Base-by-base conservation (phyloP, 2,888 invertebrate species). In the Mellilla xanthometata region DNA sequence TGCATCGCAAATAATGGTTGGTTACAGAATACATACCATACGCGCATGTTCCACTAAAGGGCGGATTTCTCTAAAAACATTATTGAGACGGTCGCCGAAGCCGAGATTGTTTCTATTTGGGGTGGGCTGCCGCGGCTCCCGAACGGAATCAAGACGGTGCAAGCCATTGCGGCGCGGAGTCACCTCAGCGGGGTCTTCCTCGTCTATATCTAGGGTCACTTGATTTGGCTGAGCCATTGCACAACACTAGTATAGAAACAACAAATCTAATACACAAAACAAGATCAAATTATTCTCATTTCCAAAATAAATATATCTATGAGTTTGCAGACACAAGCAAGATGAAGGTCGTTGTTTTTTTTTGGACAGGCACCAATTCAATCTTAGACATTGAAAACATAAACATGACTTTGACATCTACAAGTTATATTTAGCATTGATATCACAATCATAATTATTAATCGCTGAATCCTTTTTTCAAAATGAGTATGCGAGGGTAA, bases 11-110 rank as follows among this genome's bases (percentile, higher is more conserved):
- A 38, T 19, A 19, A 19, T 19, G 15, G 15, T 19, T 19, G 3
- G 15, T 19, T 5, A 6, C 6, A 5, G 15, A n/a, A 11, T 39
- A 52, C 62, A 72, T 79, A 90, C 91, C 79, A 86, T 91, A 44
- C 92, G 84, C 35, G 92, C 92, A 65, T 92, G 90, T 76, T 93
- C 92, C 8, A 93, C 91, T 3, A 93, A 79, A n/a, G 93, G 93
- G 61, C 93, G 89, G 38, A 93, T 92, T 76, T 92, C 93, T 62
- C 93, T 90, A 51, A 93, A 84, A 10, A 88, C 86, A 68, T 67
- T 84, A 49, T 83, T 85, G 12, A 89, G 72, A 10, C 88, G 81
- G 51, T 89, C 89, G 8, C 87, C 86, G 27, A 89, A 65, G 27
- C 89, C 84, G 49, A 86, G 51, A 61, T 78, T 83, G 62, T 58